These are phyloP conservation scores for Rhadina sibilatrix DNA, from an alignment of 2,113 vertebrate species.

Conservation along the genomic window DNA sequence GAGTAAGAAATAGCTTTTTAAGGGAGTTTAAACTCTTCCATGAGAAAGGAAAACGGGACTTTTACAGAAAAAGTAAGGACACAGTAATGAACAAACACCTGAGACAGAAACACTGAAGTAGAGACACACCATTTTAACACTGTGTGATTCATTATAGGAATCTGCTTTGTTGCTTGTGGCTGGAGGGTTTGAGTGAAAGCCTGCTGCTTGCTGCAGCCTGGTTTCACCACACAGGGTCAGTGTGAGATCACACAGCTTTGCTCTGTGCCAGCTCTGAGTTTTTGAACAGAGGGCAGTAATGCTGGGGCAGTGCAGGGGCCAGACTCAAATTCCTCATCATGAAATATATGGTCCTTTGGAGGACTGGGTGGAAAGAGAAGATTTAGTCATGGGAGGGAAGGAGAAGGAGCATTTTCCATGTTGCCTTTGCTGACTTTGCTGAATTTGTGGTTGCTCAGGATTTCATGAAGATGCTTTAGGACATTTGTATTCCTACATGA, in stretches of 20 bases:
- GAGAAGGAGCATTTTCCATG: background rate
- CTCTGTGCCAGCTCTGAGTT: background rate
- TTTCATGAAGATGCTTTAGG: background rate
- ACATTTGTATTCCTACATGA: background rate
- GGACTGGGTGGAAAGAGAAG: background rate
- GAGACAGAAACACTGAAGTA: background rate
- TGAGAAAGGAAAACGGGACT: background rate
- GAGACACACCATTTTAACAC: background rate
- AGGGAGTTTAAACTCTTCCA: background rate
- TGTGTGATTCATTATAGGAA: background rate
- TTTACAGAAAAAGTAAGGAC: background rate
- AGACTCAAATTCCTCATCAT: background rate
- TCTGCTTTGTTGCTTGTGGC: background rate
- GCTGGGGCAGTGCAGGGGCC: background rate
- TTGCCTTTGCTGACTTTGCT: background rate
- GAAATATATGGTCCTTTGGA: background rate
- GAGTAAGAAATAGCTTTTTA: background rate
- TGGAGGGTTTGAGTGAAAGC: background rate
- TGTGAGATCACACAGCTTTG: background rate
- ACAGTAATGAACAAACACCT: background rate
- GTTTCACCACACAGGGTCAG: background rate
- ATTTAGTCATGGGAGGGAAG: background rate
- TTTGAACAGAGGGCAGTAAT: no score
- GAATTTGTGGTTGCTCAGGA: background rate
- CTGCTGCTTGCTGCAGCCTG: background rate